Base-by-base conservation (phyloP, 2,797 vertebrate species). In the Sternotherus odoratus region DNA sequence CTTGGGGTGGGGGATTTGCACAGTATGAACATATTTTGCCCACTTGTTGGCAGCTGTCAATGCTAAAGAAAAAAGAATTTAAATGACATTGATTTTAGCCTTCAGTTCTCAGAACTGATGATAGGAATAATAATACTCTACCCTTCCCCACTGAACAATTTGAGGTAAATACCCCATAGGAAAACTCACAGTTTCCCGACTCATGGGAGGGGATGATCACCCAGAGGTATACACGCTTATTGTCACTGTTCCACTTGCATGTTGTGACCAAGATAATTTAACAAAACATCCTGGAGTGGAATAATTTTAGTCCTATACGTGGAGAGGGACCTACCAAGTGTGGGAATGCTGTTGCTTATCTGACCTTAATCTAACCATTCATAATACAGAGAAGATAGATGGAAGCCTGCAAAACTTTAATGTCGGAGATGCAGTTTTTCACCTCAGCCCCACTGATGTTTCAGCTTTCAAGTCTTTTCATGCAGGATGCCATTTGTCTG, bases 91-190 rank as follows among this genome's bases (percentile, higher is more conserved):
- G 72, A 49, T 82, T 86, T 87, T 77, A 86, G 48, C 94, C 87
- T 79, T 87, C 87, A 91, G 3, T 86, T 89, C 83, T 86, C 89
- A 75, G 43, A 46, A 8, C 43, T 75, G 43, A 48, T 26, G 5
- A 26, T 48, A 75, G 43, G 83, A 30, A 16, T 88, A 43, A 50
- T 91, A 80, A 89, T 94, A 24, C 21, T 74, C 81, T 36, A 90
- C 33, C 83, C 66, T 69, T 69, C 21, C 19, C 36, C 36, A 69
- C 9, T 11, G n/a, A 69, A 69, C 36, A 36, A 69, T 69, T 23
- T 39, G 19, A 2, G 21, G 72, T 50, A 88, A 87, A 84, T 24
- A 0, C 50, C 50, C 88, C 5, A 4, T 81, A 77, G 33, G 5
- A 77, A 93, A 94, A 90, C 78, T 8, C 1, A 69, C 0, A 30